A percentile compares a stretch with the other conserved stretches of the same genome.
Evolutionary conservation across 2,888 invertebrate species (phyloP).

Genomic region (Synergus itoensis): DNA sequence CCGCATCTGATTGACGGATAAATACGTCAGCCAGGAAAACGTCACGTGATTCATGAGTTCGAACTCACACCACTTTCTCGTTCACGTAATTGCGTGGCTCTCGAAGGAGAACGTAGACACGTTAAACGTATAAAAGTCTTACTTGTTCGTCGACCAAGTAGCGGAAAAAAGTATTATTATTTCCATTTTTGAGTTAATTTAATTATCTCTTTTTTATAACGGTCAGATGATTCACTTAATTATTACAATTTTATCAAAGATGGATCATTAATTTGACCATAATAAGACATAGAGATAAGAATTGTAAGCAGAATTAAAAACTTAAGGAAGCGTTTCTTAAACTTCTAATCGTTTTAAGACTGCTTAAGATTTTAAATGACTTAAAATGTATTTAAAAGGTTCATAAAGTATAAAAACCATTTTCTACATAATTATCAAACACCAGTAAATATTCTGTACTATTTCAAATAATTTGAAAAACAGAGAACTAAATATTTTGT

Average conservation of each 20-base stretch:
- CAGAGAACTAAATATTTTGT: not conserved
- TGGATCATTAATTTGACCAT: not conserved
- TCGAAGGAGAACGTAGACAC: slow-evolving; percentile 28
- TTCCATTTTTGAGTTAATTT: not conserved
- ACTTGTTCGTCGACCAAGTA: not conserved
- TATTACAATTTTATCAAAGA: not conserved
- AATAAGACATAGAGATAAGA: not conserved
- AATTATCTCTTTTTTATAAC: not conserved
- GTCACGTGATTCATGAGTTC: slow-evolving; percentile 27
- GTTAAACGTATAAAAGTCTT: not conserved
- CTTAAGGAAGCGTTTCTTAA: not conserved
- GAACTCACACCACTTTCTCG: slow-evolving; percentile 34
- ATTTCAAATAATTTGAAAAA: not conserved
- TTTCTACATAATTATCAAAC: no score
- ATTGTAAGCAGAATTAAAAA: not conserved
- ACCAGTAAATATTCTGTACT: no score
- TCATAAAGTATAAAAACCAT: no score
- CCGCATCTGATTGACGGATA: not conserved
- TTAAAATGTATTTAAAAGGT: no score
- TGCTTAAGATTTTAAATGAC: not conserved
- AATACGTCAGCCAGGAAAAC: not conserved
- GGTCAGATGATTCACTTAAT: not conserved
- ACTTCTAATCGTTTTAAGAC: not conserved
- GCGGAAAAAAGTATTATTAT: not conserved
- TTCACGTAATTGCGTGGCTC: slow-evolving; percentile 16